phyloP scores from a whole-genome alignment of 2,797 vertebrate genomes.

The Pseudopleuronectes americanus region DNA sequence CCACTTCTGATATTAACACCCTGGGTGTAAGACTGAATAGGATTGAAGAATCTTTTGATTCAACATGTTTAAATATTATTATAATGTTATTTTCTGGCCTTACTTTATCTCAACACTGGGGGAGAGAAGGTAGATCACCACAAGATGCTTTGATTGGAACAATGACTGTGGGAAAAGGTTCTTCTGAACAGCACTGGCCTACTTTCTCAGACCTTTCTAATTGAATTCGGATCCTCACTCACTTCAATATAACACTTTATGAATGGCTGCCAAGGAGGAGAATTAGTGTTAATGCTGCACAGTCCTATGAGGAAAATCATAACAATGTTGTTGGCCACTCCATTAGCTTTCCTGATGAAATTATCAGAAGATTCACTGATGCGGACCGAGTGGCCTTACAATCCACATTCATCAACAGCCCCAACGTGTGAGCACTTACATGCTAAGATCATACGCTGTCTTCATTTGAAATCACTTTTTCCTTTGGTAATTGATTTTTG shows the following conservation, averaged over 20 bases:
- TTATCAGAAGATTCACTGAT: conserved; percentile 66
- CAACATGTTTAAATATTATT: conserved; percentile 10
- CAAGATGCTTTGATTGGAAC: conserved; percentile 20
- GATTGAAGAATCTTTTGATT: conserved; percentile 16
- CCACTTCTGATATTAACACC: not conserved
- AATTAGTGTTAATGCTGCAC: conserved; percentile 37
- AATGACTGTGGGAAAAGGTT: conserved; percentile 29
- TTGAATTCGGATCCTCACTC: conserved; percentile 51
- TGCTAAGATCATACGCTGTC: conserved; percentile 44
- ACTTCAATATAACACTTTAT: conserved; percentile 40
- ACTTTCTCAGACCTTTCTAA: conserved; percentile 53
- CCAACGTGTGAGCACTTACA: conserved; percentile 41
- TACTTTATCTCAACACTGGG: not conserved
- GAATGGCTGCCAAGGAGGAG: conserved; percentile 38
- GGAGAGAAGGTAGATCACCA: conserved; percentile 8
- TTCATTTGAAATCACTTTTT: conserved; percentile 58
- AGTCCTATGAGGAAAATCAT: conserved; percentile 28
- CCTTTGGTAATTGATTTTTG: conserved; percentile 72
- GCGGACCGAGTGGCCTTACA: conserved; percentile 44
- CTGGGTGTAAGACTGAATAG: not conserved
- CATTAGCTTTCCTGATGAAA: conserved; percentile 57
- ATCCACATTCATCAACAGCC: conserved; percentile 30
- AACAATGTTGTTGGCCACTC: conserved; percentile 44
- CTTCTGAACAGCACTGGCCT: conserved; percentile 50
- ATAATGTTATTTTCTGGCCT: conserved; percentile 13